Evolutionary conservation across 2,888 invertebrate species (phyloP), one percentile per base, ranked within the genome.

Genomic region (Empis livida): DNA sequence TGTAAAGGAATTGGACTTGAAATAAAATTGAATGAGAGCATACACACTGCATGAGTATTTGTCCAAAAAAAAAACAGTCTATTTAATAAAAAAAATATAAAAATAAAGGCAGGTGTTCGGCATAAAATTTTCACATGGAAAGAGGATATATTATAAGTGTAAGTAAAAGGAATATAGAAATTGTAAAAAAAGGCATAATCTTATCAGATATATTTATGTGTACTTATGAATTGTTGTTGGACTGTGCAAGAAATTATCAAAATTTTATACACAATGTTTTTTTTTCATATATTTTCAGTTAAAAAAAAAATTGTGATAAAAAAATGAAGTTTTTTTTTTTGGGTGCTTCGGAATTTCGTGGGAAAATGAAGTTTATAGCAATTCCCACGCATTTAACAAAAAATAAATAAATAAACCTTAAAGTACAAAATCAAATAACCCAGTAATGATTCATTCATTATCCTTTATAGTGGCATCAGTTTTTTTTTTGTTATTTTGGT

Each of bases 21-120:
- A 8, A 8, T 6, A 4, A 27, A 27, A 27, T 2, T 6, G 8
- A 27, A 27, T 20, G 20, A 20, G 20, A 20, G 20, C 20, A 6
- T 20, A 27, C 5, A 27, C 9, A 8, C 9, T 27, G 23, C 2
- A 27, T 27, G 23, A 8, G 23, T 8, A 27, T 27, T 27, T 27
- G 2, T 6, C 9, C 9, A 27, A 13, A 35, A 35, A 13, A 35
- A 13, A 49, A 55, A 54, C 57, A 55, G 54, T 56, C 51, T 52
- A 55, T 57, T 57, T 49, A 54, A 3, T 5, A 32, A 32, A 58
- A n/a, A n/a, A n/a, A n/a, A n/a, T n/a, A n/a, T n/a, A n/a, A n/a
- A 60, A 60, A 61, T 66, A 62, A 60, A 55, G 65, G 66, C 67
- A 67, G 67, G 67, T 67, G 67, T 65, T 63, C 50, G 14, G n/a